Percentiles rank a stretch among this genome's conserved stretches.
Evolutionary conservation across 2,797 vertebrate species (phyloP).

Genomic region (Masticophis lateralis): DNA sequence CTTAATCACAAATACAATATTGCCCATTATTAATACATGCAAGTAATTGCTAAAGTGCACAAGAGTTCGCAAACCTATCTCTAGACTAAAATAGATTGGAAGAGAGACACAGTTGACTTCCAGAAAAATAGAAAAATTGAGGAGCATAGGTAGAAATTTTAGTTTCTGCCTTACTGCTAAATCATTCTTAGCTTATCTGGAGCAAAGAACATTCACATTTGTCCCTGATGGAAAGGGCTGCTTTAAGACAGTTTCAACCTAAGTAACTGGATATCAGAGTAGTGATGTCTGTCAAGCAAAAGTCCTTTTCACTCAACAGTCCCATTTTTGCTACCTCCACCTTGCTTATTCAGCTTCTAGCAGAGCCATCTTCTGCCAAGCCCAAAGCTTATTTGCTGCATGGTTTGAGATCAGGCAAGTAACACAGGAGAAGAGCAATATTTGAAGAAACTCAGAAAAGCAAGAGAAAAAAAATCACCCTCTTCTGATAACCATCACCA

Average conservation of each 20-base stretch:
- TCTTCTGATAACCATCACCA: background rate
- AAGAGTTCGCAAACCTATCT: constrained; percentile 57
- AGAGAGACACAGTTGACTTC: background rate
- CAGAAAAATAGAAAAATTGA: background rate
- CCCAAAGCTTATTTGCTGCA: background rate
- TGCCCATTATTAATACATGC: constrained; percentile 59
- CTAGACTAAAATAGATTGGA: constrained; percentile 43
- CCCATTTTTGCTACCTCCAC: background rate
- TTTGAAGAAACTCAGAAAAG: background rate
- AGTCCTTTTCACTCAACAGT: background rate
- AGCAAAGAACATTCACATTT: background rate
- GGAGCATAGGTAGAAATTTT: background rate
- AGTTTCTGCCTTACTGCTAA: background rate
- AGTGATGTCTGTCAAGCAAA: background rate
- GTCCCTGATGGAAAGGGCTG: background rate
- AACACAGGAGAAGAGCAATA: background rate
- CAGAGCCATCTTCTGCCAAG: background rate
- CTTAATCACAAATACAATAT: constrained; percentile 58
- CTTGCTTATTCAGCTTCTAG: background rate
- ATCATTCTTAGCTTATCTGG: background rate
- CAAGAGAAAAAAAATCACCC: background rate
- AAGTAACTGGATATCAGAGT: background rate
- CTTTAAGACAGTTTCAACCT: background rate
- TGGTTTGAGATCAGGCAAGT: background rate
- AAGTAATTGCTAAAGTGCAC: constrained; percentile 60